Base-by-base conservation (phyloP, 2,888 invertebrate species). In the Coenonympha glycerion region DNA sequence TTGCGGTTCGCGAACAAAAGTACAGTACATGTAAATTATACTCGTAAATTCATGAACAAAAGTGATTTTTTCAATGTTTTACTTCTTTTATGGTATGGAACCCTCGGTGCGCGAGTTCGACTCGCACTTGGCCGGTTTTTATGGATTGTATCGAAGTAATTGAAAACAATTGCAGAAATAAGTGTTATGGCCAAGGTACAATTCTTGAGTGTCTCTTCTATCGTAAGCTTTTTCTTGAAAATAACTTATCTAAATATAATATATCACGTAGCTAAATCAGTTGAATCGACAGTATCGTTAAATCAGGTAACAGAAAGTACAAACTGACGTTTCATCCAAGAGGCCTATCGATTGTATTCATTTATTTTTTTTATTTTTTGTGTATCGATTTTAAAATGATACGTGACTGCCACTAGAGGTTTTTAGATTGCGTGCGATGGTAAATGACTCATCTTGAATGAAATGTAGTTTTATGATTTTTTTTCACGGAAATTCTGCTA, bases 301-400 rank as follows among this genome's bases (percentile, higher is more conserved):
- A 42, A 42, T 42, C 47, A 18, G 8, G 47, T 41, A 31, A 52
- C 51, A 42, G 51, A 34, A n/a, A n/a, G n/a, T n/a, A n/a, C n/a
- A n/a, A n/a, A 28, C 40, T 36, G 51, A 47, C 28, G 34, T 34
- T 31, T 26, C 31, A 33, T 33, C 31, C 31, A 13, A 26, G 36
- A 30, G 41, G 41, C 42, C 19, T 26, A 46, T 46, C 34, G 28
- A 26, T 30, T 34, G 33, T 36, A 33, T 34, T 28, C 15, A 37
- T n/a, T n/a, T n/a, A 49, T 44, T 36, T 49, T 49, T 49, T 49
- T 28, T 49, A 41, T 42, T 36, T 41, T 48, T 40, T 33, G n/a
- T n/a, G n/a, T 41, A 26, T 41, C 26, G 33, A 48, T 48, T n/a
- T n/a, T n/a, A 48, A 41, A 41, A 48, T 41, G 24, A 26, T 41